These are phyloP conservation scores for Bibio marci DNA, from an alignment of 2,888 invertebrate species.

Conservation along the genomic window DNA sequence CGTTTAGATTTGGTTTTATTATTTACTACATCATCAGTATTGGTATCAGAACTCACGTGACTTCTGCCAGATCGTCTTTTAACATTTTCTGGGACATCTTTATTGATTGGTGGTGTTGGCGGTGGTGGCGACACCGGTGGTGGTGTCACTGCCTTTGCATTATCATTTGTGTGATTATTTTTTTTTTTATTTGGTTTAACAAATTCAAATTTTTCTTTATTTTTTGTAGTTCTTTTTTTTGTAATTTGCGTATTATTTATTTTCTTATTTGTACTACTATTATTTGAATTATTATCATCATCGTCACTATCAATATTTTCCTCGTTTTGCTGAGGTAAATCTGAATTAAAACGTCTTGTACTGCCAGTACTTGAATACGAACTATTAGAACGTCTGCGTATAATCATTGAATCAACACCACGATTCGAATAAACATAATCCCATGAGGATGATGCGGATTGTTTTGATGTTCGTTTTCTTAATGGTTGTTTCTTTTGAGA, in stretches of 20 bases:
- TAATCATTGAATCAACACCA: constrained; percentile 64
- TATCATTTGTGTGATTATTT: constrained; percentile 17
- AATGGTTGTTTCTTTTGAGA: constrained; percentile 1
- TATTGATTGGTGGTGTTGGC: too few species aligned
- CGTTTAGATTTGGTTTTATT: too few species aligned
- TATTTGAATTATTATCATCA: not conserved
- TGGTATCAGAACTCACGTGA: too few species aligned
- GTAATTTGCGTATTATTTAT: too few species aligned
- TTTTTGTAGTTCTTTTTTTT: too few species aligned
- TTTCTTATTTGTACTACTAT: too few species aligned
- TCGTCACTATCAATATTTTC: constrained; percentile 8
- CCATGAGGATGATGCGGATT: constrained; percentile 26
- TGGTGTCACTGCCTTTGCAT: not conserved
- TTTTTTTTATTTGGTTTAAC: constrained; percentile 23
- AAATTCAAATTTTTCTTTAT: constrained; percentile 20
- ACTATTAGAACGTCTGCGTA: constrained; percentile 67
- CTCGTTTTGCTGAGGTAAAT: constrained; percentile 17
- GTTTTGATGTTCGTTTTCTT: constrained; percentile 10
- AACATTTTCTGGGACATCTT: too few species aligned
- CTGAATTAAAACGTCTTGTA: constrained; percentile 36
- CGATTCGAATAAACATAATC: constrained; percentile 42
- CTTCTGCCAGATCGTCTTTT: too few species aligned
- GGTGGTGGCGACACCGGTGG: too few species aligned
- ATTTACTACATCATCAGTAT: too few species aligned
- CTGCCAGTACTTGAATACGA: constrained; percentile 61